These are phyloP conservation scores for Eolophus roseicapilla DNA, from an alignment of 2,113 vertebrate species.

Conservation along the genomic window DNA sequence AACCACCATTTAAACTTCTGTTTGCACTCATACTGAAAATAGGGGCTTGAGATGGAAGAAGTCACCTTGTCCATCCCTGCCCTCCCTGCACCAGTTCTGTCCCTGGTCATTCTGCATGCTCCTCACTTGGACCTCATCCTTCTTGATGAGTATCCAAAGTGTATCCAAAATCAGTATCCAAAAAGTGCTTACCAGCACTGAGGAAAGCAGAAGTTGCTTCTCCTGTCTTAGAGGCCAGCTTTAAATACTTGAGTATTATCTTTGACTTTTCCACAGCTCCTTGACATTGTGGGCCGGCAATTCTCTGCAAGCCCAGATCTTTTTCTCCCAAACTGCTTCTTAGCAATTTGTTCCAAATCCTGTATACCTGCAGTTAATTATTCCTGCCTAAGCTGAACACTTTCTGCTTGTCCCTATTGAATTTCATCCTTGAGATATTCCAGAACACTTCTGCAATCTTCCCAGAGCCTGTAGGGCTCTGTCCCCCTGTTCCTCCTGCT, in stretches of 20 bases:
- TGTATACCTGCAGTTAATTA: conserved; percentile 52
- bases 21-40: neutral
- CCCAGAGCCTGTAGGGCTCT: neutral
- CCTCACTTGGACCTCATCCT: neutral
- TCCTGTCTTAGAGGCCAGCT: neutral
- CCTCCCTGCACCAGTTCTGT: neutral
- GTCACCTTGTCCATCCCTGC: neutral
- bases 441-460: conserved; percentile 40
- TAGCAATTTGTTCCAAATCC: conserved; percentile 37
- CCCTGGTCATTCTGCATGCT: neutral
- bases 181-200: neutral
- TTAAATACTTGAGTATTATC: neutral
- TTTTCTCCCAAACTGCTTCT: conserved; percentile 51
- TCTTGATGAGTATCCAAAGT: neutral
- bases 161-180: neutral
- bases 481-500: neutral
- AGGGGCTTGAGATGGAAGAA: neutral
- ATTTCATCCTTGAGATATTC: conserved; percentile 52
- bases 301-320: conserved; percentile 17
- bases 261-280: neutral
- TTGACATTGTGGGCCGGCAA: conserved; percentile 17
- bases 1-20: neutral
- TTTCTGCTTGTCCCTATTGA: conserved; percentile 44
- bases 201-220: neutral
- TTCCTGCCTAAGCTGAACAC: conserved; percentile 64